Evolutionary conservation across 2,113 vertebrate species (phyloP), one percentile per base, ranked within the genome.

Genomic region (Spea bombifrons): DNA sequence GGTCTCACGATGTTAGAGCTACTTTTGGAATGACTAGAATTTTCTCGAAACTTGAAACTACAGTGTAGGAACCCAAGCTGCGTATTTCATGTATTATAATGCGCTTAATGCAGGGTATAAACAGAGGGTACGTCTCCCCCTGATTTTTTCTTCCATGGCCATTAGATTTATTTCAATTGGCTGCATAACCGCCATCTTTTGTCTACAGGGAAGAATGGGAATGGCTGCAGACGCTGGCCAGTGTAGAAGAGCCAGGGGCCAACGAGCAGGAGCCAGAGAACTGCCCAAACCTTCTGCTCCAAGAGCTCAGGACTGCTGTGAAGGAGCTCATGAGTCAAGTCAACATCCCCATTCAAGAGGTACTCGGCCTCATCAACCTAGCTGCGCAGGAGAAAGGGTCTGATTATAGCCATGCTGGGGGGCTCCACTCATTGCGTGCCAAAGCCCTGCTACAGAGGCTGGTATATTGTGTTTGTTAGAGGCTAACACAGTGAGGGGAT

Each of bases 121-220:
- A 55, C 7, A 7, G 53, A 13, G 53, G n/a, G 10, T 12, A 59
- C n/a, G n/a, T 59, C 8, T 59, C n/a, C 53, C 53, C n/a, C n/a
- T 57, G 15, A 10, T 57, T 15, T 57, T 57, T 5, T 59, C 55
- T 59, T 59, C 5, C 5, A 59, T 59, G 55, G 55, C 55, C n/a
- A 8, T 7, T 59, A 59, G 8, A 8, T 15, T 57, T 57, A 3
- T 15, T 57, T 3, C 8, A 10, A 57, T 55, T 7, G 52, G 55
- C 9, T n/a, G n/a, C 10, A 30, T 30, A 30, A 30, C 30, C 30
- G 2, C 30, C 30, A 30, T 30, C 30, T 30, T 30, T 30, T 5
- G 77, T 81, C 53, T 81, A 46, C 69, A 97, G 95, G 83, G 94
- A 96, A 80, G 95, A 97, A 85, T 97, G 95, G 95, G 92, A 95